phyloP scores from a whole-genome alignment of 2,797 vertebrate species.

The Rachycentron canadum region DNA sequence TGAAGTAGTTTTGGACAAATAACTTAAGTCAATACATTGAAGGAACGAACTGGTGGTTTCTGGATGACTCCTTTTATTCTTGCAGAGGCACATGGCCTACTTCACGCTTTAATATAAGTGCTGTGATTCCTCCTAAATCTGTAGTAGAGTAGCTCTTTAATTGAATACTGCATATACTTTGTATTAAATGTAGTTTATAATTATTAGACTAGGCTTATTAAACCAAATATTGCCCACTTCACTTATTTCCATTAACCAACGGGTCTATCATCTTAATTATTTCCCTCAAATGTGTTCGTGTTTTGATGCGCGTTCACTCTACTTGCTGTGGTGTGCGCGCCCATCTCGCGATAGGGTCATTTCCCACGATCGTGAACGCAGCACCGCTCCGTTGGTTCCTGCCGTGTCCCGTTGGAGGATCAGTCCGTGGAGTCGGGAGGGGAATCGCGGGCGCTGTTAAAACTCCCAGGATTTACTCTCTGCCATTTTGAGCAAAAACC shows the following conservation, averaged over 20 bases:
- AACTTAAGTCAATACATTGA: background rate
- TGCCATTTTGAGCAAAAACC: conserved; percentile 86
- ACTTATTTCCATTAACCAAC: too few species aligned
- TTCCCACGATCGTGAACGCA: conserved; percentile 66
- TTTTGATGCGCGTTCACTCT: background rate
- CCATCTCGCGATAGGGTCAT: background rate
- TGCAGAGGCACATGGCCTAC: background rate
- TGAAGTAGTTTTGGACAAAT: background rate
- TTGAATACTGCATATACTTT: background rate
- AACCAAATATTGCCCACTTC: too few species aligned
- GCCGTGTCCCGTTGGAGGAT: conserved; percentile 77
- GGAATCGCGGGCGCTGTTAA: conserved; percentile 53
- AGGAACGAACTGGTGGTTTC: fast-evolving
- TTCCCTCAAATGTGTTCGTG: background rate
- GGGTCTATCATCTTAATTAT: background rate
- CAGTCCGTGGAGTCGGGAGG: conserved; percentile 68
- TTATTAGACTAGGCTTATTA: too few species aligned
- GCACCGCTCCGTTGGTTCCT: conserved; percentile 50
- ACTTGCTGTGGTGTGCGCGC: background rate
- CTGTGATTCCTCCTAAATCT: background rate
- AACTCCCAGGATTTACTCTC: conserved; percentile 81
- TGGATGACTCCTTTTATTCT: background rate
- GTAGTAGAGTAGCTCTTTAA: too few species aligned
- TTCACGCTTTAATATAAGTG: background rate
- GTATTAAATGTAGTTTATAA: background rate